A percentile compares a stretch with the other conserved stretches of the same genome.
phyloP scores from a whole-genome alignment of 1,140 invertebrate genomes.

The Drosophila bipectinata region DNA sequence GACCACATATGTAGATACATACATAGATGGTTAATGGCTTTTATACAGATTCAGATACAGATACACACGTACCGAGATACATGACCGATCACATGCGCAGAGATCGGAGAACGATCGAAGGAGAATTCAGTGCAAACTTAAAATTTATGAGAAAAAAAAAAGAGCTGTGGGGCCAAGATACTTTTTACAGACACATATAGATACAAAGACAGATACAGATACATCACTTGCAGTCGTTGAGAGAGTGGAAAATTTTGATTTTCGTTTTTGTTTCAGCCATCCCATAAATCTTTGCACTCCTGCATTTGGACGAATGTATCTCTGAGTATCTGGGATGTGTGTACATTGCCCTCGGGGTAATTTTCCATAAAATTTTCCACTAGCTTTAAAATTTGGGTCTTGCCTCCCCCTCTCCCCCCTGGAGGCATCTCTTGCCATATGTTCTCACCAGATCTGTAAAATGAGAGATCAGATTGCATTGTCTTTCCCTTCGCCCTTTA shows the following conservation, averaged over 20 bases:
- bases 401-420: not conserved
- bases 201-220: constrained; percentile 3
- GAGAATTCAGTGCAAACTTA: constrained; percentile 52
- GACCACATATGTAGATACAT: constrained; percentile 3
- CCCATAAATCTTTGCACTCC: constrained; percentile 61
- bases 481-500: not conserved
- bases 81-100: constrained; percentile 31
- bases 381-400: constrained; percentile 54
- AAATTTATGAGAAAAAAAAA: constrained; percentile 46
- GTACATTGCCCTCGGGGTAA: constrained; percentile 31
- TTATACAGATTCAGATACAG: constrained; percentile 2
- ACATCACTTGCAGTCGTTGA: constrained; percentile 33
- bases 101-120: constrained; percentile 34
- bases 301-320: constrained; percentile 23
- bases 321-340: not conserved
- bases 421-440: not conserved
- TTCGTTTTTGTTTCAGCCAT: constrained; percentile 53
- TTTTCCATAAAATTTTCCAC: constrained; percentile 74
- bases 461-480: not conserved
- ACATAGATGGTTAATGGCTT: no score
- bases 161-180: constrained; percentile 15
- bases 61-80: constrained; percentile 7
- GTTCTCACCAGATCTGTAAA: not conserved
- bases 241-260: constrained; percentile 75
- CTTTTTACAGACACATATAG: constrained; percentile 19